Percentiles rank a stretch among this genome's conserved stretches.
These are phyloP conservation scores for Centropristis striata DNA, from an alignment of 2,113 vertebrate genomes.

Conservation along the genomic window DNA sequence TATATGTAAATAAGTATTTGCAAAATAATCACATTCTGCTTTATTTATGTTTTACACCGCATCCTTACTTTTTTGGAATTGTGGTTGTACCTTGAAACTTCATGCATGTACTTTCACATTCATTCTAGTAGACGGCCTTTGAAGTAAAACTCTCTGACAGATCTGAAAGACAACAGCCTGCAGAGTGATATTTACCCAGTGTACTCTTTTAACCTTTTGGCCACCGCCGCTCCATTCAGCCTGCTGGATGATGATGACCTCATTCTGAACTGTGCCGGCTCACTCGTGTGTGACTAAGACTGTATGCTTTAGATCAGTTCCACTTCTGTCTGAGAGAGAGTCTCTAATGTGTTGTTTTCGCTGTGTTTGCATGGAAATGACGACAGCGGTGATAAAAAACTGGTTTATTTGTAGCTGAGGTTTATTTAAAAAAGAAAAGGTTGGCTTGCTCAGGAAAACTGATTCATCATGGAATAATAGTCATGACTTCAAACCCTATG, in stretches of 20 bases:
- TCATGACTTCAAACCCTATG: not conserved
- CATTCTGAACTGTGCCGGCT: slow-evolving; percentile 46
- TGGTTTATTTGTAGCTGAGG: slow-evolving; percentile 6
- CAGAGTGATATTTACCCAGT: not conserved
- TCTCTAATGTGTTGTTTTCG: slow-evolving; percentile 41
- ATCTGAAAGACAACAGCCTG: not conserved
- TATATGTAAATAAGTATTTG: too few species aligned
- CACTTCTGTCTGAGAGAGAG: slow-evolving; percentile 31
- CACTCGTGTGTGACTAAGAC: slow-evolving; percentile 51
- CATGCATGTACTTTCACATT: not conserved
- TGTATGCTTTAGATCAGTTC: slow-evolving; percentile 61
- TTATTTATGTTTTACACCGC: too few species aligned
- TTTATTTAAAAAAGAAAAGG: slow-evolving; percentile 28
- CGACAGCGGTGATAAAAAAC: not conserved
- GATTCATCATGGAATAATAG: slow-evolving; percentile 27
- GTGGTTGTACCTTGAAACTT: not conserved
- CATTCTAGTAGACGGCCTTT: too few species aligned
- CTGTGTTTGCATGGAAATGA: slow-evolving; percentile 25
- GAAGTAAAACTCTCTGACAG: not conserved
- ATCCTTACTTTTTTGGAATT: too few species aligned
- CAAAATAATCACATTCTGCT: too few species aligned
- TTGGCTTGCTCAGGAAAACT: not conserved
- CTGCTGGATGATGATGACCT: slow-evolving; percentile 49
- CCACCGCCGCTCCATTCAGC: slow-evolving; percentile 14
- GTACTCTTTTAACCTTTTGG: slow-evolving; percentile 26